Conservation (phyloP, 2,113 vertebrate genomes). For the Trematocara macrostoma region DNA sequence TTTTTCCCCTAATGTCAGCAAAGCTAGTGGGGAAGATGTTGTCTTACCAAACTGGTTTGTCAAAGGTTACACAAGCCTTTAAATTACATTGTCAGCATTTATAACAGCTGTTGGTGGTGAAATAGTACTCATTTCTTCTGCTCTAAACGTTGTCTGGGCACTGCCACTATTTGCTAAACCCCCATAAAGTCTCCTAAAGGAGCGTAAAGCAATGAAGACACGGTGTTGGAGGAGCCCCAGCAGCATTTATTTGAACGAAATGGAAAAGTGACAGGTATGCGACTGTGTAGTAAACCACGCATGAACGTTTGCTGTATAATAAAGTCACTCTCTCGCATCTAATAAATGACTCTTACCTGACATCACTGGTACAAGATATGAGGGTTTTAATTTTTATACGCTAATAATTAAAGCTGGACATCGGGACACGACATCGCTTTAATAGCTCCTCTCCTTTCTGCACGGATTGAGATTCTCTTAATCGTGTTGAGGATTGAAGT, state of each 20-base stretch:
- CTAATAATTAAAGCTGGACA: conserved; percentile 30
- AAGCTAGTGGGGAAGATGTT: conserved; percentile 24
- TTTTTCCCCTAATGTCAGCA: conserved; percentile 22
- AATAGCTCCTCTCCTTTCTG: conserved; percentile 35
- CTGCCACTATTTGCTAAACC: conserved; percentile 44
- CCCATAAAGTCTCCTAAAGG: conserved; percentile 57
- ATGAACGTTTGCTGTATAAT: conserved; percentile 19
- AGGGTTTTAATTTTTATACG: conserved; percentile 39
- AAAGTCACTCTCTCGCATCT: conserved; percentile 12
- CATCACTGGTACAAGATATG: neutral
- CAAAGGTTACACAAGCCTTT: conserved; percentile 52
- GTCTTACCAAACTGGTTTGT: conserved; percentile 43
- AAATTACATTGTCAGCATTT: conserved; percentile 54
- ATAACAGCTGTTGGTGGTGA: conserved; percentile 37
- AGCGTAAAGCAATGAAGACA: conserved; percentile 57
- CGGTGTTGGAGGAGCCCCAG: conserved; percentile 11
- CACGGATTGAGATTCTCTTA: conserved; percentile 57
- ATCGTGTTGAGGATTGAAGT: conserved; percentile 61
- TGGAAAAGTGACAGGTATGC: conserved; percentile 57
- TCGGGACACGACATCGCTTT: conserved; percentile 33
- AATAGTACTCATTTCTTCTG: conserved; percentile 42
- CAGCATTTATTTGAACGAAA: conserved; percentile 65
- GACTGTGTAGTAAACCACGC: conserved; percentile 50
- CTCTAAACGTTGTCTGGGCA: conserved; percentile 20
- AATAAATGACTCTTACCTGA: conserved; percentile 1